Evolutionary conservation across 2,113 vertebrate genomes (phyloP).

Genomic region (Dasyprocta punctata): DNA sequence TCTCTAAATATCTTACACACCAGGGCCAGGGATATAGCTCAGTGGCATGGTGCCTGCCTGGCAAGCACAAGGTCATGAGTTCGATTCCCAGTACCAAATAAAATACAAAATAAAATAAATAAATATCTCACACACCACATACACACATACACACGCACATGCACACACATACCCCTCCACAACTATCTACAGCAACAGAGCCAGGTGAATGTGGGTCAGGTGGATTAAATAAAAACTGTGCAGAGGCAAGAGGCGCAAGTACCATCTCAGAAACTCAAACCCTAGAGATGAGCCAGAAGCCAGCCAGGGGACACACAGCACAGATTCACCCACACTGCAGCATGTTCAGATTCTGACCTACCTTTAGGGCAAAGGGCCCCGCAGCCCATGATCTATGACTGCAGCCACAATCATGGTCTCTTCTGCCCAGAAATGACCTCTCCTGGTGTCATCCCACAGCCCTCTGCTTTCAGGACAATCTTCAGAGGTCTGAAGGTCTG

Average conservation of each 20-base stretch:
- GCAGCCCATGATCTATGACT: slow-evolving; percentile 87
- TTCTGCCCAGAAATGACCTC: slow-evolving; percentile 67
- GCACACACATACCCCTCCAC: neutral
- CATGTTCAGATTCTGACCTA: slow-evolving; percentile 76
- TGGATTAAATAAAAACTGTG: neutral
- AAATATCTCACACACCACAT: neutral
- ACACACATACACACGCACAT: too few relatives aligned
- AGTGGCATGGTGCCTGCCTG: too few relatives aligned
- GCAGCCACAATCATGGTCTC: slow-evolving; percentile 86
- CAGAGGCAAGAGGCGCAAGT: neutral
- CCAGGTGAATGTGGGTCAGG: neutral
- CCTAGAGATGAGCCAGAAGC: neutral
- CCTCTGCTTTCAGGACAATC: slow-evolving; percentile 61
- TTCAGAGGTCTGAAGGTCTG: slow-evolving; percentile 41
- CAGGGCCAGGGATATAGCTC: too few relatives aligned
- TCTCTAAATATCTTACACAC: neutral
- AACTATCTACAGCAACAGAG: neutral
- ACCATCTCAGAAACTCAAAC: slow-evolving; percentile 27
- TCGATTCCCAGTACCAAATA: too few relatives aligned
- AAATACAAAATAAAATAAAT: too few relatives aligned
- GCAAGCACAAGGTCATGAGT: too few relatives aligned
- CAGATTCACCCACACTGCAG: fast-evolving
- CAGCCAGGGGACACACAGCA: neutral
- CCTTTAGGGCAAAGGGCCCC: slow-evolving; percentile 91
- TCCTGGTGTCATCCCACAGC: slow-evolving; percentile 17